These are phyloP conservation scores for Ophioninae sp. DNA, from an alignment of 2,888 invertebrate genomes.

Conservation along the genomic window DNA sequence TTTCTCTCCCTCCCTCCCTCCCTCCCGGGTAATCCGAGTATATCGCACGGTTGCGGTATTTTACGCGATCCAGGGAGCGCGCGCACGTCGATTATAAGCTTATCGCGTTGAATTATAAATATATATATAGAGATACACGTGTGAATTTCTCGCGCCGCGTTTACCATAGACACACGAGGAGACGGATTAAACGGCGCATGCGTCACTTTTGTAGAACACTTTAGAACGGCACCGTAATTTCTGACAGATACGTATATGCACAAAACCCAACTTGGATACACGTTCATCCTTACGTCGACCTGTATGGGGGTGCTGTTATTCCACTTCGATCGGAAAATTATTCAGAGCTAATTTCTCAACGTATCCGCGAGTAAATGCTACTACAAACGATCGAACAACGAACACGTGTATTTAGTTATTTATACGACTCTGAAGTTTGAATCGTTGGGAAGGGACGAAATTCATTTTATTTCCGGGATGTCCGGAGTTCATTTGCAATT, in stretches of 20 bases:
- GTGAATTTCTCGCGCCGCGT: slow-evolving; percentile 41
- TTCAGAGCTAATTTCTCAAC: background rate
- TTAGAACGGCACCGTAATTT: slow-evolving; percentile 40
- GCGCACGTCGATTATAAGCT: slow-evolving; percentile 52
- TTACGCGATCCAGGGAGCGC: slow-evolving; percentile 24
- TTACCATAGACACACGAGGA: slow-evolving; percentile 1
- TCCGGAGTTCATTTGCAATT: too few relatives aligned
- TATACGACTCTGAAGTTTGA: too few relatives aligned
- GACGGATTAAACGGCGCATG: slow-evolving; percentile 18
- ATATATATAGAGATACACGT: slow-evolving; percentile 17
- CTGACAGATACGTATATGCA: slow-evolving; percentile 28
- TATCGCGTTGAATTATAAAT: slow-evolving; percentile 55
- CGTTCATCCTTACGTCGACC: background rate
- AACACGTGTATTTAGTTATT: background rate
- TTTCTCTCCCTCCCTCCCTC: slow-evolving; percentile 47
- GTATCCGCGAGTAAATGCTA: background rate
- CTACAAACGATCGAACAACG: background rate
- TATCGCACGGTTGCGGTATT: slow-evolving; percentile 25
- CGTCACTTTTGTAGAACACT: slow-evolving; percentile 43
- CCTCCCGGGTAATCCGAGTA: slow-evolving; percentile 57
- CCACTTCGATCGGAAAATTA: background rate
- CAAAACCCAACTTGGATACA: background rate
- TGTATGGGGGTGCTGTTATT: background rate
- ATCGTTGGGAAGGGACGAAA: too few relatives aligned
- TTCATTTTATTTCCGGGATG: too few relatives aligned